Evolutionary conservation across 2,113 vertebrate genomes (phyloP).

Genomic region (Scartelaos histophorus): DNA sequence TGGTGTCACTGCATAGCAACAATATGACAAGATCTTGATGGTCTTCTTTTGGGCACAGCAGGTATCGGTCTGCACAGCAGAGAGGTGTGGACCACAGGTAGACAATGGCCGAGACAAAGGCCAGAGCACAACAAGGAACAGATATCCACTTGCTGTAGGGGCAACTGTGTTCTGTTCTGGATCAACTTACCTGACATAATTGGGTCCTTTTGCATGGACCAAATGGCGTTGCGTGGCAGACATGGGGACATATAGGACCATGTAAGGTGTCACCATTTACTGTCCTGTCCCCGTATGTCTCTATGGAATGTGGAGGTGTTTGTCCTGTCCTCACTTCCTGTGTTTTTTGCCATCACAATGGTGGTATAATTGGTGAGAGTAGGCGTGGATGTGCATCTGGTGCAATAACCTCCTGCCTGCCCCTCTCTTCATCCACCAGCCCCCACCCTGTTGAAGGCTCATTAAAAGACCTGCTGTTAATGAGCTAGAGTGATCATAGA

Average conservation of each 20-base stretch:
- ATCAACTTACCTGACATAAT: constrained; percentile 80
- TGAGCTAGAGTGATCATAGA: constrained; percentile 82
- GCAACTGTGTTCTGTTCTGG: constrained; percentile 46
- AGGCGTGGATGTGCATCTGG: constrained; percentile 76
- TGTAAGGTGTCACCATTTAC: constrained; percentile 49
- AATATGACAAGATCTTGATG: constrained; percentile 11
- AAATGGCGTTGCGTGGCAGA: constrained; percentile 66
- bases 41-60: constrained; percentile 25
- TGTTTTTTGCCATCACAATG: constrained; percentile 58
- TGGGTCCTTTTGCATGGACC: constrained; percentile 66
- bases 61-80: constrained; percentile 38
- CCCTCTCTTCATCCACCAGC: constrained; percentile 63
- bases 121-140: constrained; percentile 59
- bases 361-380: constrained; percentile 74
- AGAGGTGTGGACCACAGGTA: constrained; percentile 59
- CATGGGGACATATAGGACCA: constrained; percentile 48
- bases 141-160: constrained; percentile 67
- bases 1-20: constrained; percentile 25
- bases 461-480: constrained; percentile 84
- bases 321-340: constrained; percentile 56
- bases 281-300: constrained; percentile 52
- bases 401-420: constrained; percentile 56
- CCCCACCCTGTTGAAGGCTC: constrained; percentile 79
- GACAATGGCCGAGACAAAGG: constrained; percentile 62
- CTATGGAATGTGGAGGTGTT: constrained; percentile 40